phyloP scores from a whole-genome alignment of 2,113 vertebrate genomes.

The Sminthopsis crassicaudata region DNA sequence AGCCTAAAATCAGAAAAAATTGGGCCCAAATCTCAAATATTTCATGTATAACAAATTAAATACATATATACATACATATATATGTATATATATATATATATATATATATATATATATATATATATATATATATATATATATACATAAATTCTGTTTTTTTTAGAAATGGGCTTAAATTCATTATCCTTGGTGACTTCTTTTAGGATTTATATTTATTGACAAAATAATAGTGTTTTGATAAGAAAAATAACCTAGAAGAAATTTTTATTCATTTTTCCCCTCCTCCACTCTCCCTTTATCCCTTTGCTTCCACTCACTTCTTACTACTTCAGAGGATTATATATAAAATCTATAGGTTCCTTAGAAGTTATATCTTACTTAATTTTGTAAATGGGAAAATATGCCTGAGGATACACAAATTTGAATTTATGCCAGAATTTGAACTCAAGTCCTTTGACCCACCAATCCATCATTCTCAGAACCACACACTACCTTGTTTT shows the following conservation, averaged over 20 bases:
- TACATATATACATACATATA: too few species aligned
- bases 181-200: background rate
- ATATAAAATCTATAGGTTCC: background rate
- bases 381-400: background rate
- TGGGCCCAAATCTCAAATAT: background rate
- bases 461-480: background rate
- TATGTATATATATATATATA: too few species aligned
- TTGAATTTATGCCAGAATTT: background rate
- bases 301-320: background rate
- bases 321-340: background rate
- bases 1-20: background rate
- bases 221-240: background rate
- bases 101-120: too few species aligned
- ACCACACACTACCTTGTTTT: background rate
- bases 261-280: background rate
- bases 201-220: background rate
- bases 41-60: background rate
- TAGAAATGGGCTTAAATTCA: background rate
- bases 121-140: too few species aligned
- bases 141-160: background rate
- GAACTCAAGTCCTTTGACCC: background rate
- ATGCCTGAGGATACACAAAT: background rate
- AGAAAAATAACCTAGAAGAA: background rate
- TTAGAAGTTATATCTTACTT: background rate
- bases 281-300: background rate